Evolutionary conservation across 2,888 invertebrate genomes (phyloP).

Genomic region (Argynnis bischoffii): DNA sequence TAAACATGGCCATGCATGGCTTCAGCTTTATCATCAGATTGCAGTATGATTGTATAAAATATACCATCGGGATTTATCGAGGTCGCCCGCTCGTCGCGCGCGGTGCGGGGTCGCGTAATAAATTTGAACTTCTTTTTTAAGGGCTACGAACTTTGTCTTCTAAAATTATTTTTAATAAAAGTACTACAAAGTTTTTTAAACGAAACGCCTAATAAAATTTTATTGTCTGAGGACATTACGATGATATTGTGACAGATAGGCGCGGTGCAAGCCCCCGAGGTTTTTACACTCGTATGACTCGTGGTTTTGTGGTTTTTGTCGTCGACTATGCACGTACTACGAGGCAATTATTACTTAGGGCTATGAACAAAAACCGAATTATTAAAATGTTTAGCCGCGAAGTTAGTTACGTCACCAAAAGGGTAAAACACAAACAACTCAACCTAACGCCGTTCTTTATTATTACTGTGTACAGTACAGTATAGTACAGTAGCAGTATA

Average conservation of each 20-base stretch:
- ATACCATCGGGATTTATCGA: not conserved
- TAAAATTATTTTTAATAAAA: conserved; percentile 1
- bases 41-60: not conserved
- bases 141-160: not conserved
- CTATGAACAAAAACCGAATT: no score
- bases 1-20: not conserved
- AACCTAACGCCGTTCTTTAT: no score
- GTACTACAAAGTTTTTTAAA: not conserved
- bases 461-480: no score
- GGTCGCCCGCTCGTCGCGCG: not conserved
- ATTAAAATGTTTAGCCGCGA: no score
- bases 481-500: no score
- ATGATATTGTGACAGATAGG: not conserved
- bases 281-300: no score
- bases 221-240: not conserved
- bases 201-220: conserved; percentile 1
- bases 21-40: not conserved
- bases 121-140: not conserved
- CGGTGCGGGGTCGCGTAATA: not conserved
- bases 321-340: no score
- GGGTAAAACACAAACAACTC: no score
- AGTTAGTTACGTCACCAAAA: no score
- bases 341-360: no score
- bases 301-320: no score
- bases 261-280: no score